Conservation (phyloP, 2,113 vertebrate species). For the Okapia johnstoni region DNA sequence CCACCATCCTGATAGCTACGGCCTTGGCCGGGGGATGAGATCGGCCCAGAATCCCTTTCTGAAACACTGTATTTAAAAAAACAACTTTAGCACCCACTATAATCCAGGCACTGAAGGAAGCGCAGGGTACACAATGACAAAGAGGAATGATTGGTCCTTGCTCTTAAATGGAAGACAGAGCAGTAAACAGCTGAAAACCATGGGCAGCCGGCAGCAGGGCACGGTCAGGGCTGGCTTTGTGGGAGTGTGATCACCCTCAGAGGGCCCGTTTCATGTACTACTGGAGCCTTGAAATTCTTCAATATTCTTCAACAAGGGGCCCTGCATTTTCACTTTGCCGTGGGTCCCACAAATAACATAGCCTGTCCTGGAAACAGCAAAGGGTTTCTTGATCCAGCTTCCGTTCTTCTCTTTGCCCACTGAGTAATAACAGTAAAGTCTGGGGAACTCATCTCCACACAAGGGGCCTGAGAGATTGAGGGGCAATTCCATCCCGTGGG, state of each 20-base stretch:
- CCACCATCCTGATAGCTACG: fast-evolving
- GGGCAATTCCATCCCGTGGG: neutral
- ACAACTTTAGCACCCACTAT: neutral
- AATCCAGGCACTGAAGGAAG: neutral
- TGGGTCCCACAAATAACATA: neutral
- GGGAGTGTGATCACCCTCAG: neutral
- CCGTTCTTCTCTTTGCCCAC: neutral
- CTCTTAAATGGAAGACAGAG: neutral
- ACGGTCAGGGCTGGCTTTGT: neutral
- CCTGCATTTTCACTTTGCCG: neutral
- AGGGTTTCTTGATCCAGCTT: neutral
- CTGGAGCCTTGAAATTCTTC: neutral
- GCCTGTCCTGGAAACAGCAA: neutral
- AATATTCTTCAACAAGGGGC: neutral
- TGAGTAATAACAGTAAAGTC: neutral
- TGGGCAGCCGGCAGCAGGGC: neutral
- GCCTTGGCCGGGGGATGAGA: neutral
- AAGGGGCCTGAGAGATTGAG: neutral
- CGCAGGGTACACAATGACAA: neutral
- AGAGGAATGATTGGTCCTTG: neutral
- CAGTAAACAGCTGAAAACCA: neutral
- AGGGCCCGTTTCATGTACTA: neutral
- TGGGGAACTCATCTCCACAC: neutral
- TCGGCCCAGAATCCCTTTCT: neutral
- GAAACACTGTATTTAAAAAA: neutral